phyloP scores from a whole-genome alignment of 92 coral and sea anemone genomes.

The Actinostola sp. region DNA sequence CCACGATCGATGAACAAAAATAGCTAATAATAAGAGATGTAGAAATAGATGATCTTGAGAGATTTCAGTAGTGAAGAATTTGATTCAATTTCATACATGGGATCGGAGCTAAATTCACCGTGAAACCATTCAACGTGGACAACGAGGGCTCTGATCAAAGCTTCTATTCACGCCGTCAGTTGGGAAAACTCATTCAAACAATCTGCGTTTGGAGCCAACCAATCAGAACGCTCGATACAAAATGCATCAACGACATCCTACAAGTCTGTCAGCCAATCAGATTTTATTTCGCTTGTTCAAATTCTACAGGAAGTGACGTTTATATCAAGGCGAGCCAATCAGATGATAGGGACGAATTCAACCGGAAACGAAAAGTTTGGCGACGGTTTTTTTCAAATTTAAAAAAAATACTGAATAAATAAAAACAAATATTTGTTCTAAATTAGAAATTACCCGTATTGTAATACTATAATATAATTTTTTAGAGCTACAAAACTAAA shows the following conservation, averaged over 20 bases:
- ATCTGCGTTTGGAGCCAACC: conserved; percentile 63
- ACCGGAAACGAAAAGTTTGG: background rate
- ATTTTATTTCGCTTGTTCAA: conserved; percentile 2
- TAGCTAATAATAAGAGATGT: background rate
- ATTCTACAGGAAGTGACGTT: conserved; percentile 4
- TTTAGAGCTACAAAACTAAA: no score
- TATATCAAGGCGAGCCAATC: background rate
- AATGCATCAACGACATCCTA: conserved; percentile 10
- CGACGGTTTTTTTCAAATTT: background rate
- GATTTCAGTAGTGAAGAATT: background rate
- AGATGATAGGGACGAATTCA: background rate
- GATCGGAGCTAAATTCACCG: background rate
- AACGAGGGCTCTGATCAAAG: conserved; percentile 12
- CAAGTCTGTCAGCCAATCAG: conserved; percentile 18
- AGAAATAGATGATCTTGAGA: background rate
- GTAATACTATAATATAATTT: no score
- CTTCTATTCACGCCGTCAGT: conserved; percentile 64
- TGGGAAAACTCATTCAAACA: conserved; percentile 84
- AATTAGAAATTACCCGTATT: no score
- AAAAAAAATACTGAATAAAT: no score
- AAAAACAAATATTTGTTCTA: no score
- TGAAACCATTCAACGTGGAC: conserved; percentile 14
- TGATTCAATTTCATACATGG: background rate
- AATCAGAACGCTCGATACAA: conserved; percentile 44
- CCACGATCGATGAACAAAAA: background rate